Percentiles rank a stretch among this genome's conserved stretches.
These are phyloP conservation scores for Arnoldichthys spilopterus DNA, from an alignment of 2,797 vertebrate species.

Conservation along the genomic window DNA sequence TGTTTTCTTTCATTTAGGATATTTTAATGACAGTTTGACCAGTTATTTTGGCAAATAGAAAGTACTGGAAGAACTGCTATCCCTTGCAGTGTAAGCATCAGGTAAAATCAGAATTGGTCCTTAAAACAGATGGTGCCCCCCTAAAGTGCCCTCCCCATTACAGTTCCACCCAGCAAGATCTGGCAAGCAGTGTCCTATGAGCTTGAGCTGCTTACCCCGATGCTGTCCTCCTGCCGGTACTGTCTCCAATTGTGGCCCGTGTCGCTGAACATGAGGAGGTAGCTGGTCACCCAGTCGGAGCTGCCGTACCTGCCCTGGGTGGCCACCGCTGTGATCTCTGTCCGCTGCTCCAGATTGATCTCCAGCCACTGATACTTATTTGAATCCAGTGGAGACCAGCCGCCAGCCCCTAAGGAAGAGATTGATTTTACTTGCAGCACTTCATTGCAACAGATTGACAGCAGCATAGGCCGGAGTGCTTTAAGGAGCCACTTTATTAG, in stretches of 20 bases:
- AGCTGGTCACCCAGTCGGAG: slow-evolving; percentile 87
- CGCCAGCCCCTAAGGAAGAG: slow-evolving; percentile 79
- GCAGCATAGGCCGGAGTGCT: not conserved
- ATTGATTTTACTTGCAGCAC: slow-evolving; percentile 1
- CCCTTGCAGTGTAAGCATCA: too few relatives aligned
- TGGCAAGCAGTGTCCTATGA: not conserved
- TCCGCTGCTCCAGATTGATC: slow-evolving; percentile 84
- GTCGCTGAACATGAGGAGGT: slow-evolving; percentile 86
- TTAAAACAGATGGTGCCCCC: too few relatives aligned
- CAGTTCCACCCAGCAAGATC: too few relatives aligned
- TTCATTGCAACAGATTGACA: not conserved
- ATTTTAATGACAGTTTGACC: too few relatives aligned
- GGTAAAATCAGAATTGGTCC: too few relatives aligned
- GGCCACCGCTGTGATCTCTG: slow-evolving; percentile 82
- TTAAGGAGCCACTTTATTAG: not conserved
- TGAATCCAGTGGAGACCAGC: slow-evolving; percentile 85
- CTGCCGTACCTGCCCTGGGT: slow-evolving; percentile 88
- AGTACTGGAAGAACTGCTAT: too few relatives aligned
- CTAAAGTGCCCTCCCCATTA: not conserved
- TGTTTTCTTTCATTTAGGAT: too few relatives aligned
- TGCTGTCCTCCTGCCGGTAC: slow-evolving; percentile 84
- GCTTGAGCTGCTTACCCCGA: slow-evolving; percentile 72
- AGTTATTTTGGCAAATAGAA: too few relatives aligned
- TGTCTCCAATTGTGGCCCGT: slow-evolving; percentile 87
- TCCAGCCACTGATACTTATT: slow-evolving; percentile 87